Evolutionary conservation across 1,140 invertebrate species (phyloP), one percentile per base, ranked within the genome.

Genomic region (Formica exsecta): DNA sequence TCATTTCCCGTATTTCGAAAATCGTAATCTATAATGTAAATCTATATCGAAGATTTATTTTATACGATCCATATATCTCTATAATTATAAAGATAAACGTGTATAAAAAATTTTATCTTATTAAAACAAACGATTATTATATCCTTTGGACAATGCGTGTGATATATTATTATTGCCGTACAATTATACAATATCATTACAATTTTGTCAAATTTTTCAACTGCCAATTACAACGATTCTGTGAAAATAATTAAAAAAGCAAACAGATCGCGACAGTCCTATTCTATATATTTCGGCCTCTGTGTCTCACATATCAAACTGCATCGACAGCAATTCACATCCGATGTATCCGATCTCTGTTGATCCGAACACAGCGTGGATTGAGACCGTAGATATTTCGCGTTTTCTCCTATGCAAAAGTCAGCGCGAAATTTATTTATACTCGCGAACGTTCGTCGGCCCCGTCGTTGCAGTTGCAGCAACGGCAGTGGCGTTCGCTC

Each of bases 341-440:
- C 16, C 25, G n/a, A 13, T 66, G 32, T 32, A 57, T 25, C 54
- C 71, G 71, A 74, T 74, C 57, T 59, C 29, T 44, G 76, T 79
- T 66, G 44, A 79, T 79, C 13, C 38, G 11, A 16, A n/a, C 36
- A 29, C 11, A 36, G 76, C n/a, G 44, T 5, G 38, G 62, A 80
- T 70, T 7, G 76, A 19, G 48, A 80, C 64, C 44, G n/a, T 11
- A 11, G 41, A 11, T 65, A 54, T 80, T 80, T 80, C 59, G 59
- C 59, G 38, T 13, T 80, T 80, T 80, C 59, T 80, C 59, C 41
- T 38, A 16, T 2, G 38, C 48, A 3, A 51, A 41, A 44, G 36
- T 13, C 79, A 38, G 79, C 38, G 54, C 61, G 54, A 74, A 74
- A 83, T 83, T 73, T 83, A 83, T 83, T 83, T 83, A 81, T 81